Conservation (phyloP, 2,113 vertebrate species). For the Sinosuthora webbiana region DNA sequence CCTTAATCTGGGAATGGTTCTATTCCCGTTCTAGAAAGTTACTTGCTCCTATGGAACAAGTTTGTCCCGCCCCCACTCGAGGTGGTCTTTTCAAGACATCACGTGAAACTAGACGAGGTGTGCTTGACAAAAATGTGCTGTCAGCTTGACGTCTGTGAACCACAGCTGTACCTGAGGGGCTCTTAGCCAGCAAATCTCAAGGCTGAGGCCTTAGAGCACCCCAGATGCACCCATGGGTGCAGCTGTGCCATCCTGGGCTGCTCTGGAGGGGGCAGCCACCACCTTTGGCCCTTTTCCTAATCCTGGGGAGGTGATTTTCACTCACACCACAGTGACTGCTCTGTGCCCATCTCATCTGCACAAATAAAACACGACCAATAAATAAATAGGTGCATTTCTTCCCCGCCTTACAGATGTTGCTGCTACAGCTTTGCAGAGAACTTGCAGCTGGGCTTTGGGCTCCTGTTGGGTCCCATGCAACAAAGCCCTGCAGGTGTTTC, state of each 20-base stretch:
- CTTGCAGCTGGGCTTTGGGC: neutral
- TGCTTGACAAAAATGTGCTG: neutral
- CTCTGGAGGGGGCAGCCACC: neutral
- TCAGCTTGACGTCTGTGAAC: neutral
- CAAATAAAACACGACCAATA: accelerated
- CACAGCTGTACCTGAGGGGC: neutral
- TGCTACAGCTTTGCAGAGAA: neutral
- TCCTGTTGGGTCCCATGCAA: neutral
- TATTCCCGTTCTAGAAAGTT: neutral
- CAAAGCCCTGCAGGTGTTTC: slow-evolving; percentile 8
- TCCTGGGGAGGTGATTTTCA: neutral
- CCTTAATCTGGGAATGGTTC: neutral
- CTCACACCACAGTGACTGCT: accelerated
- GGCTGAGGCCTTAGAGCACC: neutral
- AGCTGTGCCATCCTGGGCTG: neutral
- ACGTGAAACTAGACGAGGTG: neutral
- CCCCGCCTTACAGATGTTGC: neutral
- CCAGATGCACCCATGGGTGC: neutral
- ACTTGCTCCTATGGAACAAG: neutral
- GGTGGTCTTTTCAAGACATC: neutral
- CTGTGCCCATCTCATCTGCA: neutral
- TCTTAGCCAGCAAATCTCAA: neutral
- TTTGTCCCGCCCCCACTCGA: neutral
- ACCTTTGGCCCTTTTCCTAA: neutral
- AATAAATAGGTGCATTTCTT: neutral